Evolutionary conservation across 2,797 vertebrate genomes (phyloP), one percentile per base, ranked within the genome.

Genomic region (Hydrocynus forskahlii): DNA sequence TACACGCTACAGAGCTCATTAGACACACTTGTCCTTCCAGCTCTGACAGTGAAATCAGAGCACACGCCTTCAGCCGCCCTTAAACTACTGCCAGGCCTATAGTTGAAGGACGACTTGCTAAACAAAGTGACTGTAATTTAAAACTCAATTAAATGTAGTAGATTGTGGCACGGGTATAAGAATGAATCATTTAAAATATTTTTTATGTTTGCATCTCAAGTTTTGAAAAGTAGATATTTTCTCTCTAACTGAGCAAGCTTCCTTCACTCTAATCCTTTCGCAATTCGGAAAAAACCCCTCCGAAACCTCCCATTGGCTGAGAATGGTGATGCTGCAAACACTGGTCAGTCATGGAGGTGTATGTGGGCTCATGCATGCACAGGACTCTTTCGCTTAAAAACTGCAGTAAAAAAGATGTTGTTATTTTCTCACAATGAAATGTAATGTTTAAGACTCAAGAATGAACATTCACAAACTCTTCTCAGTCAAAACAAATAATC

Each of bases 21-120:
- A 71, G 78, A 78, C 78, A 76, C 72, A 88, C 85, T 85, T 88
- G 86, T 86, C 86, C 85, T 71, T 62, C 55, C 72, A 17, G 71
- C 43, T 81, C 78, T 86, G 83, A 85, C 79, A 83, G 72, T 67
- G 71, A 74, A 84, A 67, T 81, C 75, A 68, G 74, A 71, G 55
- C 23, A 77, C 62, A 38, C 50, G 16, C 64, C 55, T 70, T 40
- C 63, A 71, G 45, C 43, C 64, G 38, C 16, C 45, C 21, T 76
- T 55, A 64, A 81, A 70, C 62, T 75, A 81, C 29, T 71, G 5
- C 19, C 0, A 40, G 25, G n/a, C 35, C 48, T 21, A 35, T 67
- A 74, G 40, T 45, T 48, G 43, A 17, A 17, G 21, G 21, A 2
- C 48, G 16, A 57, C 5, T 16, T 17, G 57, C 29, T n/a, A 6